Evolutionary conservation across 1,140 invertebrate genomes (phyloP).

Genomic region (Holcopasites calliopsidis): DNA sequence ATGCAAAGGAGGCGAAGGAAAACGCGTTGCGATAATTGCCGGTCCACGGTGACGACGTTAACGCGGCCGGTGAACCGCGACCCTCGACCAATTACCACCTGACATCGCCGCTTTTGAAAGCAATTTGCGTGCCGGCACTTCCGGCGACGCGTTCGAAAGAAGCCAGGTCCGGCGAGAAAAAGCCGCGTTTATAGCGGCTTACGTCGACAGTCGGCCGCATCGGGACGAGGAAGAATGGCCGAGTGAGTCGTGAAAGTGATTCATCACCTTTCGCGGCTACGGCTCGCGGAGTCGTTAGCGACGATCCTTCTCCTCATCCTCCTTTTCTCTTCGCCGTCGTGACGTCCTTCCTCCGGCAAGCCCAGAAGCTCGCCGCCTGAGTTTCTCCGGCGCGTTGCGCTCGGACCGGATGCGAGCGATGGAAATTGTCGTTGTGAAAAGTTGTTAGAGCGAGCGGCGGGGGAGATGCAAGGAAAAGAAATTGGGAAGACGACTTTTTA

Average conservation of each 20-base stretch:
- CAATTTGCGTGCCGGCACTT: slow-evolving; percentile 57
- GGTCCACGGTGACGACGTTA: slow-evolving; percentile 48
- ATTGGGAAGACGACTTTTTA: too few species aligned
- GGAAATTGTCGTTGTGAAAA: not conserved
- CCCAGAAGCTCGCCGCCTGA: slow-evolving; percentile 28
- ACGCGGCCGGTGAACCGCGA: slow-evolving; percentile 54
- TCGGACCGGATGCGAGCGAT: not conserved
- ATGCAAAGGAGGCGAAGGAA: slow-evolving; percentile 13
- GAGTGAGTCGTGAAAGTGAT: slow-evolving; percentile 59
- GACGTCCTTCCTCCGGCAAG: slow-evolving; percentile 51
- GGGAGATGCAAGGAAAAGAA: too few species aligned
- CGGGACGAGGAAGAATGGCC: slow-evolving; percentile 30
- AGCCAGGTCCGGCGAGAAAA: slow-evolving; percentile 27
- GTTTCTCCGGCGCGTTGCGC: slow-evolving; percentile 8
- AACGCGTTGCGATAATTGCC: slow-evolving; percentile 54
- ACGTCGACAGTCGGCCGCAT: slow-evolving; percentile 34
- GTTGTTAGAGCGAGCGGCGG: not conserved
- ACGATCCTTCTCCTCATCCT: slow-evolving; percentile 41
- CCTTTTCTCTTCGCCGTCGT: not conserved
- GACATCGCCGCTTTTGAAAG: slow-evolving; percentile 55
- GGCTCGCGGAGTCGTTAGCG: slow-evolving; percentile 54
- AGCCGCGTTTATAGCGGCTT: slow-evolving; percentile 41
- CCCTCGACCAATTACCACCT: slow-evolving; percentile 59
- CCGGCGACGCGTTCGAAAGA: slow-evolving; percentile 33
- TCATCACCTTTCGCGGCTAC: slow-evolving; percentile 51